These are phyloP conservation scores for Podarcis lilfordi DNA, from an alignment of 2,797 vertebrate genomes.

Conservation along the genomic window DNA sequence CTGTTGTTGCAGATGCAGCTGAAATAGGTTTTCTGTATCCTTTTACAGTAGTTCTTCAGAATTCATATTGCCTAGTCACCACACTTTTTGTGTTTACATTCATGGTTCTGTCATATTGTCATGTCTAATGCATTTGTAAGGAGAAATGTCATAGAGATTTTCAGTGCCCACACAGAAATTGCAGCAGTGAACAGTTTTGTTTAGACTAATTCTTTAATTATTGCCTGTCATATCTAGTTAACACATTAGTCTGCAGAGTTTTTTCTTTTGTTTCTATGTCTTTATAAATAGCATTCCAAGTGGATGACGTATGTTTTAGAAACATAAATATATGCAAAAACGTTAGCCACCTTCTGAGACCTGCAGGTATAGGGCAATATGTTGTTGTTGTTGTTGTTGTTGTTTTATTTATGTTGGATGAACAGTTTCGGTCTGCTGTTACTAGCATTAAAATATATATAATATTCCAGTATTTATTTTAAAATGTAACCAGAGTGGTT, in stretches of 20 bases:
- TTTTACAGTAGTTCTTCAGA: constrained; percentile 3
- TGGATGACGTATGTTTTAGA: not conserved
- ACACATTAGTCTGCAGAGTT: not conserved
- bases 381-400: no score
- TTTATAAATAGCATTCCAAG: not conserved
- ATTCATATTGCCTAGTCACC: not conserved
- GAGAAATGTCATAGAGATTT: not conserved
- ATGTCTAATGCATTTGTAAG: not conserved
- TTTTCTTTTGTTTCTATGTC: not conserved
- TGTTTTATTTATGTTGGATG: no score
- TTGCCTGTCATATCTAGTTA: not conserved
- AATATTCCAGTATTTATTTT: no score
- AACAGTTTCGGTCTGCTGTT: no score
- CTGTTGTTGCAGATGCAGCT: not conserved
- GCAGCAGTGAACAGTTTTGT: not conserved
- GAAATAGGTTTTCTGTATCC: not conserved
- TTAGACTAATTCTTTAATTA: constrained; percentile 20
- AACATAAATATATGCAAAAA: not conserved
- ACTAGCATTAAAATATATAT: no score
- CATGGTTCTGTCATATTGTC: constrained; percentile 2
- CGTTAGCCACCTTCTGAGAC: not conserved
- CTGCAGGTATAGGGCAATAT: no score
- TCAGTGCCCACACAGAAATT: not conserved
- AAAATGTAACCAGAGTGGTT: no score
- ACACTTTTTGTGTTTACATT: not conserved